Percentiles rank a stretch among this genome's conserved stretches.
phyloP scores from a whole-genome alignment of 1,140 invertebrate genomes.

The Neuroterus valhalla region DNA sequence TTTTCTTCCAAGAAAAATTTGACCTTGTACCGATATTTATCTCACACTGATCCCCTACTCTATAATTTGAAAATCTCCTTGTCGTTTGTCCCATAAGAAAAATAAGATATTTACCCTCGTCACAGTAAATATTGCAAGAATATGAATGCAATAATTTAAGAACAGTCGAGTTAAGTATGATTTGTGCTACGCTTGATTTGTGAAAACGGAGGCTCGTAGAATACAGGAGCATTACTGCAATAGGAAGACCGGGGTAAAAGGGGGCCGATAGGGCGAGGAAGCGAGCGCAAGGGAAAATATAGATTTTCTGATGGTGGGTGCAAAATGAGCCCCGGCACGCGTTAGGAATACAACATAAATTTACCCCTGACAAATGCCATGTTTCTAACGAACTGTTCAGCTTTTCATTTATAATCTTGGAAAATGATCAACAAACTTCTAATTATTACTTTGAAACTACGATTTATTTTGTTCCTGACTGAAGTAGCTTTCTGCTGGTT shows the following conservation, averaged over 20 bases:
- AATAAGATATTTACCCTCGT: too few relatives aligned
- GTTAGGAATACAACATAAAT: slow-evolving; percentile 36
- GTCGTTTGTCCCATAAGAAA: too few relatives aligned
- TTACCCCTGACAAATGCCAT: neutral
- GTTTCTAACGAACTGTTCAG: neutral
- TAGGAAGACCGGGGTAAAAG: neutral
- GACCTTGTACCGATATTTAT: neutral
- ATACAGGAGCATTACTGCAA: neutral
- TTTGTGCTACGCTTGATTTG: too few relatives aligned
- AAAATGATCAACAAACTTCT: neutral
- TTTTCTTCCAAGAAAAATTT: neutral
- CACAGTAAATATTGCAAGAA: too few relatives aligned
- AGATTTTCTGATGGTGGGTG: slow-evolving; percentile 17
- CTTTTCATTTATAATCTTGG: neutral
- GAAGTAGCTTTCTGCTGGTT: too few relatives aligned
- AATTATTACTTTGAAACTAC: too few relatives aligned
- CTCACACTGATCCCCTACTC: neutral
- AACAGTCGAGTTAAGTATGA: too few relatives aligned
- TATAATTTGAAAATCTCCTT: too few relatives aligned
- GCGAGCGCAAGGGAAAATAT: slow-evolving; percentile 33
- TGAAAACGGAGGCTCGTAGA: neutral
- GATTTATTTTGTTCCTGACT: too few relatives aligned
- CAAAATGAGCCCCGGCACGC: slow-evolving; percentile 33
- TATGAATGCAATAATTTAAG: too few relatives aligned
- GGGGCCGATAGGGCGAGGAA: neutral